Evolutionary conservation across 2,888 invertebrate species (phyloP), one percentile per base, ranked within the genome.

Genomic region (Drosophila aldrichi): DNA sequence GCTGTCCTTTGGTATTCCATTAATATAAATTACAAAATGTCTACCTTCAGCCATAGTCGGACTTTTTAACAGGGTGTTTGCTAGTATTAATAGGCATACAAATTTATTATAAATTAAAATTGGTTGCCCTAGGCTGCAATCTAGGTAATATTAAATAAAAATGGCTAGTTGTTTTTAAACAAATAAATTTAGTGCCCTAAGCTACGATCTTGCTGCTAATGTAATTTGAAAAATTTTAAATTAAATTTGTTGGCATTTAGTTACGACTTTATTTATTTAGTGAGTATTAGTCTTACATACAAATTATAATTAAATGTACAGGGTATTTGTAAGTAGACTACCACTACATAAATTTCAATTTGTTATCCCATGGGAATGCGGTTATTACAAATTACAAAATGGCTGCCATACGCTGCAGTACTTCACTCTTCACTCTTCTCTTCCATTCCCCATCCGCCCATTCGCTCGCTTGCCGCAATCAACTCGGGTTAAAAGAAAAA

Each of bases 311-410:
- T 8, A 46, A 16, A 16, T 46, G 8, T 38, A 36, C 18, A 70
- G 64, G 49, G 71, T 55, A 70, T 5, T n/a, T 56, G 0, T 9
- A 10, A 14, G 36, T 36, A 10, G 40, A 36, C 56, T 34, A n/a
- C 6, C 16, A n/a, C 14, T 16, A 34, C 6, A 20, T 7, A n/a
- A 51, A 38, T n/a, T 32, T 29, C 29, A 8, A 7, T 9, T 8
- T 8, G 2, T 29, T 44, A 25, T 63, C 44, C 20, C 44, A 20
- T 46, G 52, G 70, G 40, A 49, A 38, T 58, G 57, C 32, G 29
- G 67, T 75, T 71, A 74, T 79, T 71, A 61, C 60, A 77, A 74
- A 68, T 75, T 71, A 71, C 76, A 79, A 77, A 79, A 79, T 77
- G 77, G 77, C 71, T 64, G 63, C 57, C 79, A 55, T 65, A 44